Evolutionary conservation across 2,113 vertebrate genomes (phyloP), one percentile per base, ranked within the genome.

Genomic region (Aix galericulata): DNA sequence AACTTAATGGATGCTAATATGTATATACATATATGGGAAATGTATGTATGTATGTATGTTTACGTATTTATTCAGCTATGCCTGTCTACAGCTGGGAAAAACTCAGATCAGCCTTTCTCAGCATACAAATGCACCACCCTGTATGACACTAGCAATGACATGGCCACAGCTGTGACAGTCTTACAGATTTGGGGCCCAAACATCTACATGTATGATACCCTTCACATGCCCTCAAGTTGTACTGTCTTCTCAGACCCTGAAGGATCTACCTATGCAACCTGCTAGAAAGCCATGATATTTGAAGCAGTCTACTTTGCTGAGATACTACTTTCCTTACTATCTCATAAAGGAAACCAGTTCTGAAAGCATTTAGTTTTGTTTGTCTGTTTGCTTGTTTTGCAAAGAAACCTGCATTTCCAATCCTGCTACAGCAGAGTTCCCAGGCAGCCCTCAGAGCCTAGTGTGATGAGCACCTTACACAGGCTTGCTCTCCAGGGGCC

Each of bases 51-150:
- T 63, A 15, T 46, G 79, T 17, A 46, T 16, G 16, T 63, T 71
- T 50, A 58, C 18, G 1, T 27, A 25, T 31, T 10, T 52, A 36
- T 20, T 17, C 11, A 74, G 13, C 52, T 81, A 36, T 2, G 3
- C 36, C 36, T 81, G 13, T 18, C 31, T 58, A 9, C 32, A 71
- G 55, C 13, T 40, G 17, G 34, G 23, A 66, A 42, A 68, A 23
- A 56, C 0, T 8, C 22, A 27, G 21, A 36, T n/a, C 12, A n/a
- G n/a, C 23, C 16, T 71, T 94, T 71, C n/a, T 3, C 8, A 42
- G 6, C 17, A 7, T 0, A 1, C 25, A 38, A 68, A 76, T 55
- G 4, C 46, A 18, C 0, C 0, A 81, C 9, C 7, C 60, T 36
- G 12, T 44, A 48, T 31, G 44, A 12, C 4, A 8, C 7, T 34